Evolutionary conservation across 1,140 invertebrate genomes (phyloP).

Genomic region (Planococcus citri): DNA sequence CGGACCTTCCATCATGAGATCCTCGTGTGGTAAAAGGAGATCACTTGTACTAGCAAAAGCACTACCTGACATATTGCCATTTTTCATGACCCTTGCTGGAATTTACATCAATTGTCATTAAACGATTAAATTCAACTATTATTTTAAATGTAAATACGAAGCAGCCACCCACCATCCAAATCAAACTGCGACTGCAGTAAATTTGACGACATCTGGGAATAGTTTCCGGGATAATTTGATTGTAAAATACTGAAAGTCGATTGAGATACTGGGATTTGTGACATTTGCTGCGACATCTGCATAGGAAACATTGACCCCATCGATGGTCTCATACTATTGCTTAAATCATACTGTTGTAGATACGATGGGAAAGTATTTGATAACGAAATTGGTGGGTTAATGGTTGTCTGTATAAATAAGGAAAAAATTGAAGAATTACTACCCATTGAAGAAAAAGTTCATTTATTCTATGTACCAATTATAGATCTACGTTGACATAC

Average conservation of each 20-base stretch:
- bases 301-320: conserved; percentile 5
- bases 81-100: background rate
- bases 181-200: background rate
- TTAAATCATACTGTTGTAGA: conserved; percentile 6
- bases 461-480: too few species aligned
- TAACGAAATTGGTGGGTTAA: background rate
- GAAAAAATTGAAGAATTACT: background rate
- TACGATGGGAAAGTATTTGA: conserved; percentile 5
- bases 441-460: too few species aligned
- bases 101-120: background rate
- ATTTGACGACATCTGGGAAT: conserved; percentile 1
- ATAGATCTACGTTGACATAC: background rate
- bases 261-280: background rate
- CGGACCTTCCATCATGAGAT: conserved; percentile 21
- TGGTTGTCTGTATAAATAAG: too few species aligned
- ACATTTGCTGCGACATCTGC: background rate
- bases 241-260: background rate
- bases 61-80: conserved; percentile 9
- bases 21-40: conserved; percentile 12
- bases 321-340: background rate
- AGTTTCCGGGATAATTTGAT: background rate
- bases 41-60: background rate
- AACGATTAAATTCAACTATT: background rate
- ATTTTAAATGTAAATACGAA: background rate
- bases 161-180: background rate